Conservation (phyloP, 2,888 invertebrate genomes). For the Acleris emargana region DNA sequence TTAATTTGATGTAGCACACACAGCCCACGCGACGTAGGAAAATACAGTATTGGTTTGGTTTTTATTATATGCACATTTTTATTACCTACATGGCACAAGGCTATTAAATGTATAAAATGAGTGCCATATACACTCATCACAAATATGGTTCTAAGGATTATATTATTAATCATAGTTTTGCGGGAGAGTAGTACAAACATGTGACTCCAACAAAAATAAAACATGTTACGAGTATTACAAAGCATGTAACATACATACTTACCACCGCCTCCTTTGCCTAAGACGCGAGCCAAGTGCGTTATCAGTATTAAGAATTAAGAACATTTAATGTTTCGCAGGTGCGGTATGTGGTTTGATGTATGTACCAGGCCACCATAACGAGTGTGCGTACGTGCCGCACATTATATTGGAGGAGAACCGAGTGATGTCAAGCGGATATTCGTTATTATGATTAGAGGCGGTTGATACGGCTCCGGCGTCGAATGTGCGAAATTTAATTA, state of each 20-base stretch:
- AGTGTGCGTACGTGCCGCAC: constrained; percentile 21
- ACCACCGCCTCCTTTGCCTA: background rate
- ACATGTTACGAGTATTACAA: background rate
- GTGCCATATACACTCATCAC: too few relatives aligned
- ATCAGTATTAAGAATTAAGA: constrained; percentile 25
- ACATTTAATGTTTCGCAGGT: constrained; percentile 18
- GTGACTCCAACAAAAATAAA: background rate
- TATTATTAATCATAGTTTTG: too few relatives aligned
- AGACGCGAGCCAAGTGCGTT: constrained; percentile 11
- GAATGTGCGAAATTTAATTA: constrained; percentile 36
- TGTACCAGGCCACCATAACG: constrained; percentile 27
- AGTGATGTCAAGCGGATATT: constrained; percentile 14
- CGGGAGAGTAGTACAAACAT: too few relatives aligned
- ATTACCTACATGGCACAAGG: background rate
- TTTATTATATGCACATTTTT: background rate
- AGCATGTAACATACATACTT: too few relatives aligned
- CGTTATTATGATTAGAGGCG: constrained; percentile 25
- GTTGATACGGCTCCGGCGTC: constrained; percentile 13
- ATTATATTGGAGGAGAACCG: constrained; percentile 19
- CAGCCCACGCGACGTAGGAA: background rate
- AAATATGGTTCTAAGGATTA: too few relatives aligned
- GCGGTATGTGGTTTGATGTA: constrained; percentile 23
- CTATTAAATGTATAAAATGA: too few relatives aligned
- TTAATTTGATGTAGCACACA: background rate
- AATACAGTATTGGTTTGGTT: background rate